These are phyloP conservation scores for Calameuta idolon DNA, from an alignment of 2,888 invertebrate genomes.

Conservation along the genomic window DNA sequence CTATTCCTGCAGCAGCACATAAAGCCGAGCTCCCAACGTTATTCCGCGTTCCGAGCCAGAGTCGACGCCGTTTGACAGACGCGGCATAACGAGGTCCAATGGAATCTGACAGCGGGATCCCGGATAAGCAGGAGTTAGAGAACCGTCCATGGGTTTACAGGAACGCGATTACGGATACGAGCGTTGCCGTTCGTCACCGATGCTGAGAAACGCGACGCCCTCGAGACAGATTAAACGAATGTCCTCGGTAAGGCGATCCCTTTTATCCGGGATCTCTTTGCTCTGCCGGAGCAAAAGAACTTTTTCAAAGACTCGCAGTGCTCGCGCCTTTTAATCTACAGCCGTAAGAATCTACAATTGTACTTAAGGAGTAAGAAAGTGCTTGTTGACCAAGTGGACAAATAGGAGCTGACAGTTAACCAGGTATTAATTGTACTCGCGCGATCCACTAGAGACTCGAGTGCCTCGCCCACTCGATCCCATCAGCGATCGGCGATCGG, in stretches of 20 bases:
- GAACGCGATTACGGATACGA: slow-evolving; percentile 39
- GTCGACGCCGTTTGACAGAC: not conserved
- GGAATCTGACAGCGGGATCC: not conserved
- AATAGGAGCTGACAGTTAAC: slow-evolving; percentile 39
- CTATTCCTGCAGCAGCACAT: not conserved
- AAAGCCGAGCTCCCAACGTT: not conserved
- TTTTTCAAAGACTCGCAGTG: not conserved
- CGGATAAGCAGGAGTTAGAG: not conserved
- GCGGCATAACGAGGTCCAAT: not conserved
- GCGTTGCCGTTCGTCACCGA: slow-evolving; percentile 47
- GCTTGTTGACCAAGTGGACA: slow-evolving; percentile 10
- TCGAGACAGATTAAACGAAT: slow-evolving; percentile 56
- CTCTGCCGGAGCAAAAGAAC: slow-evolving; percentile 22
- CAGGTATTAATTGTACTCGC: slow-evolving; percentile 24
- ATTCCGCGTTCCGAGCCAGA: not conserved
- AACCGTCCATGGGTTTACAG: slow-evolving; percentile 3
- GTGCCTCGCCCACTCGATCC: not conserved
- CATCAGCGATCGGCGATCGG: not conserved
- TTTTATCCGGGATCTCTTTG: slow-evolving; percentile 49
- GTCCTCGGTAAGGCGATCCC: slow-evolving; percentile 54
- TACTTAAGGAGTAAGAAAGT: not conserved
- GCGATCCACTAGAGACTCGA: not conserved
- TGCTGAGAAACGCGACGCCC: slow-evolving; percentile 39
- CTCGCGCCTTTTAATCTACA: not conserved
- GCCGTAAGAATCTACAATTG: not conserved